phyloP scores from a whole-genome alignment of 2,113 vertebrate species.

The Cyprinodon tularosa region DNA sequence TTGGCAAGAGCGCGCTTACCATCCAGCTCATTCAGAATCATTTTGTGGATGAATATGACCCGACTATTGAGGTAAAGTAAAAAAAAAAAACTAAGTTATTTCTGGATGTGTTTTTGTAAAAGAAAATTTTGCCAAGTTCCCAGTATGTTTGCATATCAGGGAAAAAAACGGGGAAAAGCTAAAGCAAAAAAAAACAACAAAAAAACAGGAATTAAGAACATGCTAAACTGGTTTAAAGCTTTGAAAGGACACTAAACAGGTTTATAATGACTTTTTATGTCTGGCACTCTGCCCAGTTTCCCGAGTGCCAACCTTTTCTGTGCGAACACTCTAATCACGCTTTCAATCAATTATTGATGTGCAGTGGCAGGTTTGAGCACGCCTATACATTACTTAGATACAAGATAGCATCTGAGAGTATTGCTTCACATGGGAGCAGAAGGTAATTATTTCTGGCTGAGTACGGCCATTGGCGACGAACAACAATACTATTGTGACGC shows the following conservation, averaged over 20 bases:
- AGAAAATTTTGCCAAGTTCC: not conserved
- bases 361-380: slow-evolving; percentile 11
- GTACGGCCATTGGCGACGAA: slow-evolving; percentile 18
- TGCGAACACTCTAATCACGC: slow-evolving; percentile 27
- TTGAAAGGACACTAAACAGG: slow-evolving; percentile 55
- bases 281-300: slow-evolving; percentile 14
- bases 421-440: slow-evolving; percentile 14
- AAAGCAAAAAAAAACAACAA: not conserved
- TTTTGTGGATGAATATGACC: slow-evolving; percentile 84
- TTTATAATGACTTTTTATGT: slow-evolving; percentile 48
- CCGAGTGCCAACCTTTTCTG: not conserved
- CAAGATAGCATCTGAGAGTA: slow-evolving; percentile 27
- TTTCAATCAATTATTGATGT: slow-evolving; percentile 39
- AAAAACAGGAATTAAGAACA: slow-evolving; percentile 37
- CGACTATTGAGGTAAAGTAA: slow-evolving; percentile 81
- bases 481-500: slow-evolving; percentile 7
- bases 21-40: slow-evolving; percentile 85
- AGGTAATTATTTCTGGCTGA: slow-evolving; percentile 34
- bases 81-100: not conserved
- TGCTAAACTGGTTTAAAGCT: slow-evolving; percentile 72
- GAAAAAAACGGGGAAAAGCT: slow-evolving; percentile 1
- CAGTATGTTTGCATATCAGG: slow-evolving; percentile 4
- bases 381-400: slow-evolving; percentile 23
- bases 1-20: slow-evolving; percentile 82
- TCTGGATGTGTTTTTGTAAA: not conserved